phyloP scores from a whole-genome alignment of 2,113 vertebrate genomes.

The Oreochromis spilurus region DNA sequence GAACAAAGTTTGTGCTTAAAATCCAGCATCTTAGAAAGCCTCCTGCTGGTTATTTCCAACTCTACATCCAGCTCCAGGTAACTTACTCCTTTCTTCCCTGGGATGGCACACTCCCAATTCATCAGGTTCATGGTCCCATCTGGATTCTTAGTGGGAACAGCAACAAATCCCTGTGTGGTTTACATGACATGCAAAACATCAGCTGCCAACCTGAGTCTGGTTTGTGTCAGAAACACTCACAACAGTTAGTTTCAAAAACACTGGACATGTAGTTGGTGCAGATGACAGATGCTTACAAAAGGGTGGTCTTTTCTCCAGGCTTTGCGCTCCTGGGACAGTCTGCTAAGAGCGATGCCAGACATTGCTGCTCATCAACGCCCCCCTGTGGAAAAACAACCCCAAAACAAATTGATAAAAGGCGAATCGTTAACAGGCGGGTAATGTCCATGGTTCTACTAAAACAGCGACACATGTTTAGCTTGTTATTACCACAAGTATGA shows the following conservation, averaged over 20 bases:
- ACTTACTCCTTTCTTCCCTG: slow-evolving; percentile 93
- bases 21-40: not conserved
- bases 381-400: slow-evolving; percentile 53
- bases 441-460: not conserved
- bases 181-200: not conserved
- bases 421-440: not conserved
- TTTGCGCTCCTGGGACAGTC: slow-evolving; percentile 98
- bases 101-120: slow-evolving; percentile 99
- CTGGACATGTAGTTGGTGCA: not conserved
- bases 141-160: slow-evolving; percentile 96
- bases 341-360: slow-evolving; percentile 98
- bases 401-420: not conserved
- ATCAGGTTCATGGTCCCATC: slow-evolving; percentile 98
- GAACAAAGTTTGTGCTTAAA: not conserved
- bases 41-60: not conserved
- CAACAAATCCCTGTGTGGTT: slow-evolving; percentile 86
- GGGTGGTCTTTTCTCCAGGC: slow-evolving; percentile 99
- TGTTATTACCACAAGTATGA: not conserved
- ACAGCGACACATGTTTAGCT: not conserved
- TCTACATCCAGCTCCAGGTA: not conserved
- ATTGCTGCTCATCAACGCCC: slow-evolving; percentile 76
- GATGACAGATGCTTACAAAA: slow-evolving; percentile 81
- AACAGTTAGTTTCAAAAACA: not conserved
- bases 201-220: not conserved
- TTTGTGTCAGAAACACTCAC: not conserved